These are phyloP conservation scores for Opisthograptis luteolata DNA, from an alignment of 2,888 invertebrate species.

Conservation along the genomic window DNA sequence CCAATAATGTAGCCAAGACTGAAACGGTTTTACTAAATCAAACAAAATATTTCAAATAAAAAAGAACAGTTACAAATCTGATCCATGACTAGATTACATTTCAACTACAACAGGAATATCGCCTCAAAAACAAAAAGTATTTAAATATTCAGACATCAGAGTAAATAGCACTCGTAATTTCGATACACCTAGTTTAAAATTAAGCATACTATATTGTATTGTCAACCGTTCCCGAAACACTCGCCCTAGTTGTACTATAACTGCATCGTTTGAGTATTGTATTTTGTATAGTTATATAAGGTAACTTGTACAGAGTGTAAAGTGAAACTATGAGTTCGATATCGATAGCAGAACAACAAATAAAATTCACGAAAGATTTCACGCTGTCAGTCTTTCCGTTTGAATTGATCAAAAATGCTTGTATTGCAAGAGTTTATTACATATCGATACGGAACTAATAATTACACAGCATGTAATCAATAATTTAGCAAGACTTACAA, in stretches of 20 bases:
- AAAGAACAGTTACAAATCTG: conserved; percentile 58
- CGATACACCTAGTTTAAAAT: conserved; percentile 60
- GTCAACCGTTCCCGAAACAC: conserved; percentile 77
- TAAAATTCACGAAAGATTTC: background rate
- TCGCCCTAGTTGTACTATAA: conserved; percentile 75
- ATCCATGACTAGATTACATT: conserved; percentile 66
- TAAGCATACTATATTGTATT: conserved; percentile 76
- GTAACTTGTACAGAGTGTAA: conserved; percentile 41
- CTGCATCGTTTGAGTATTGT: conserved; percentile 69
- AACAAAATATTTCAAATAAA: conserved; percentile 40
- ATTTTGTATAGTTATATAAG: conserved; percentile 44
- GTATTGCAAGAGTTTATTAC: background rate
- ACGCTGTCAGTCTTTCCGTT: too few species aligned
- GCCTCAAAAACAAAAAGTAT: conserved; percentile 1
- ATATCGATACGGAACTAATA: conserved; percentile 10
- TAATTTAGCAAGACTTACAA: conserved; percentile 10
- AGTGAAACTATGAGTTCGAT: background rate
- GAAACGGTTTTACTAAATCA: too few species aligned
- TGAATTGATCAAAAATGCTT: background rate
- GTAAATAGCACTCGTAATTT: conserved; percentile 52
- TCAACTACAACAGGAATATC: conserved; percentile 7
- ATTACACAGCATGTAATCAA: conserved; percentile 10
- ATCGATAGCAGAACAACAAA: background rate
- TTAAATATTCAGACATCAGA: conserved; percentile 40
- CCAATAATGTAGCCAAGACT: background rate